Evolutionary conservation across 2,888 invertebrate species (phyloP).

Genomic region (Hofmannophila pseudospretella): DNA sequence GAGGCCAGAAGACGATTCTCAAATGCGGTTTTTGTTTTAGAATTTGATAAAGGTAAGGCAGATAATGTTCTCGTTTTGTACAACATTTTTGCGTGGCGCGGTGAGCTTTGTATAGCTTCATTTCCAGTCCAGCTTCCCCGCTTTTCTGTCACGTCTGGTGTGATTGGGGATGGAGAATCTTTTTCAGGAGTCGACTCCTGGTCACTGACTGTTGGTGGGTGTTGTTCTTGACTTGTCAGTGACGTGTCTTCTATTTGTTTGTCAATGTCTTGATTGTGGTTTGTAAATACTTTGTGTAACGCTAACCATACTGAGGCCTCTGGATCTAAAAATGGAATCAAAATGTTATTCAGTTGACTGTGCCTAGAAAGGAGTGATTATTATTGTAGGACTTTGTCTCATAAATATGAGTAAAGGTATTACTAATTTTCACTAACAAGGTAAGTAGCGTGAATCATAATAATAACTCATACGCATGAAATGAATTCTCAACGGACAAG

Average conservation of each 20-base stretch:
- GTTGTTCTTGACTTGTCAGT: constrained; percentile 33
- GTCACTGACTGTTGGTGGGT: constrained; percentile 37
- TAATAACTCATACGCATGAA: too few species aligned
- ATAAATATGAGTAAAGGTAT: too few species aligned
- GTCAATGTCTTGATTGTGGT: constrained; percentile 25
- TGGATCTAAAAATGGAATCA: constrained; percentile 49
- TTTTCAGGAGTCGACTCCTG: constrained; percentile 56
- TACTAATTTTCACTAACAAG: too few species aligned
- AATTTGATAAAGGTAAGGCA: constrained; percentile 53
- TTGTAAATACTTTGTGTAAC: constrained; percentile 44
- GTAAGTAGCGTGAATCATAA: neutral
- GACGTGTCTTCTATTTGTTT: constrained; percentile 35
- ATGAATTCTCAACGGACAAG: too few species aligned
- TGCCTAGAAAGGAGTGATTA: too few species aligned
- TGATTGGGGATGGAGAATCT: constrained; percentile 46
- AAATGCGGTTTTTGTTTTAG: constrained; percentile 46
- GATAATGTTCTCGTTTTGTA: constrained; percentile 69
- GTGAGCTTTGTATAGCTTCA: constrained; percentile 45
- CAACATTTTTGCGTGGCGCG: constrained; percentile 60
- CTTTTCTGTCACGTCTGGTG: too few species aligned
- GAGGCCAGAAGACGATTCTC: constrained; percentile 60
- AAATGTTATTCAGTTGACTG: too few species aligned
- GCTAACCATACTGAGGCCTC: constrained; percentile 55
- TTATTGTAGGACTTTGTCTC: too few species aligned
- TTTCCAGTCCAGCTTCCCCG: constrained; percentile 50